Evolutionary conservation across 2,113 vertebrate species (phyloP).

Genomic region (Pteropus alecto): DNA sequence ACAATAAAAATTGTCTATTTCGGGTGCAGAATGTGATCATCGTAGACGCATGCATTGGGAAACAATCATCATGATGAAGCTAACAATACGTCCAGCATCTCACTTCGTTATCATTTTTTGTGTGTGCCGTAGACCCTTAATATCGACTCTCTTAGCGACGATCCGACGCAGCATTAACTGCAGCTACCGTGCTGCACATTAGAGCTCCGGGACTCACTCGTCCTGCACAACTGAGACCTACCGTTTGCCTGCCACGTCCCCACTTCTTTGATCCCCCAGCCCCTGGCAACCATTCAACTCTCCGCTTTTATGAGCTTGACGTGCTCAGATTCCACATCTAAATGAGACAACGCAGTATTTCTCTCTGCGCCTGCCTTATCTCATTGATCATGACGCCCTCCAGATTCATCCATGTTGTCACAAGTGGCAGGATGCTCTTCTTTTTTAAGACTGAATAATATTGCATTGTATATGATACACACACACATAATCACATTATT

Average conservation of each 20-base stretch:
- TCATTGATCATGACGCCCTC: background rate
- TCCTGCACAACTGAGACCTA: background rate
- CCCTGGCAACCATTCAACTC: background rate
- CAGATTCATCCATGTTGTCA: background rate
- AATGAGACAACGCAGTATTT: background rate
- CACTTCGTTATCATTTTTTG: background rate
- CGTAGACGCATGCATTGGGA: no score
- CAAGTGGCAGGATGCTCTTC: background rate
- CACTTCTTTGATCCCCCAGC: background rate
- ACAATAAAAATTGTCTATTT: background rate
- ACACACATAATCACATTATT: background rate
- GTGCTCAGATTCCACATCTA: background rate
- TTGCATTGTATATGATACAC: no score
- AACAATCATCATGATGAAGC: background rate
- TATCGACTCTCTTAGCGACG: background rate
- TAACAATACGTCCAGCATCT: background rate
- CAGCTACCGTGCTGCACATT: background rate
- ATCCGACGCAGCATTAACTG: background rate
- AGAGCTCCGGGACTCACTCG: background rate
- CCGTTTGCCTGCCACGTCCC: background rate
- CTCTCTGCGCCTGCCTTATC: background rate
- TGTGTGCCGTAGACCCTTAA: background rate
- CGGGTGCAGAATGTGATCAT: background rate
- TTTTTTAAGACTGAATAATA: background rate
- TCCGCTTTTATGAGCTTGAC: background rate